Percentiles rank a stretch among this genome's conserved stretches.
Evolutionary conservation across 1,140 invertebrate genomes (phyloP).

Genomic region (Ips typographus): DNA sequence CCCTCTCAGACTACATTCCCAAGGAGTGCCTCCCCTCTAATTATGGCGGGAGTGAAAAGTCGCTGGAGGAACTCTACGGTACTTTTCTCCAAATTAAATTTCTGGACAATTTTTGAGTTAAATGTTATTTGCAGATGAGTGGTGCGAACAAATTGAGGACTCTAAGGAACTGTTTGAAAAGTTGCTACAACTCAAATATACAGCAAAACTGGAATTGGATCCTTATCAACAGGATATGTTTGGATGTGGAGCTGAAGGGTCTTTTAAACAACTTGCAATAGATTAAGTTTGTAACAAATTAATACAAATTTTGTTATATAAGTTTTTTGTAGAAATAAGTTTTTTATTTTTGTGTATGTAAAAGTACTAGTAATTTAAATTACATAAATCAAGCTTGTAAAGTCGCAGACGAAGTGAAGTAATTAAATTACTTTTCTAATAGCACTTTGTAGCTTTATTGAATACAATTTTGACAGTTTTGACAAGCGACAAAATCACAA

Average conservation of each 20-base stretch:
- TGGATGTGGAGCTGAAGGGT: constrained; percentile 35
- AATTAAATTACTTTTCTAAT: no score
- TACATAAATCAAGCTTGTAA: no score
- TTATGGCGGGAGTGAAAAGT: constrained; percentile 45
- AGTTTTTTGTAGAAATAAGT: no score
- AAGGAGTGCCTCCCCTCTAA: constrained; percentile 47
- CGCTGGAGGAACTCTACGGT: constrained; percentile 45
- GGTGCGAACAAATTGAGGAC: constrained; percentile 33
- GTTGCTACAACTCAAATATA: constrained; percentile 22
- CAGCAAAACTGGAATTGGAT: constrained; percentile 21
- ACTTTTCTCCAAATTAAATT: neutral
- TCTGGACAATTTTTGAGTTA: constrained; percentile 9
- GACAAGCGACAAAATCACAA: no score
- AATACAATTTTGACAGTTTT: no score
- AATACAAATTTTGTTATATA: no score
- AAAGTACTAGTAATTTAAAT: no score
- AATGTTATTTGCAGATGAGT: constrained; percentile 28
- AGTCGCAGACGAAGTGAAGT: no score
- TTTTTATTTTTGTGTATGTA: no score
- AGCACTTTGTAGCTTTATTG: no score
- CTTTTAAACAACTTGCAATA: constrained; percentile 35
- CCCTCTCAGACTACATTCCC: constrained; percentile 42
- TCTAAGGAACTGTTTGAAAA: constrained; percentile 25
- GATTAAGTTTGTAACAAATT: constrained; percentile 27
- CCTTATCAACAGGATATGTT: constrained; percentile 11